Conservation (phyloP, 2,113 vertebrate species). For the Lates calcarifer region DNA sequence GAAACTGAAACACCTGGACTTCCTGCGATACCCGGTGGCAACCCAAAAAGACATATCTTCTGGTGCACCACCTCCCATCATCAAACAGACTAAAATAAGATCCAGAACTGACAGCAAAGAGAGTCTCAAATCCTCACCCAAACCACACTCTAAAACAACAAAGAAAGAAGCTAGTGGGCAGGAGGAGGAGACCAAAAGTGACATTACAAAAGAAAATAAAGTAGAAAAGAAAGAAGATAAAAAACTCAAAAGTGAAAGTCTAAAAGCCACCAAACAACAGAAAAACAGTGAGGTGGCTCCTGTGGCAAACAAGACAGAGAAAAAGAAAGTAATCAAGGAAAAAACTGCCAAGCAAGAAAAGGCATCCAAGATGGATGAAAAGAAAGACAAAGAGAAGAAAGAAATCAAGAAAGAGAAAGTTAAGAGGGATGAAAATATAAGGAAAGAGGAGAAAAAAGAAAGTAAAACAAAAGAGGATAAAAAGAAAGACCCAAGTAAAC, state of each 20-base stretch:
- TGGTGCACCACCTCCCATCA: constrained; percentile 86
- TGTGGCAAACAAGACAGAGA: constrained; percentile 88
- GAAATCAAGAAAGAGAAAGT: constrained; percentile 91
- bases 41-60: constrained; percentile 94
- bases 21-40: constrained; percentile 94
- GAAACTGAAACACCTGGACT: constrained; percentile 96
- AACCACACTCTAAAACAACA: constrained; percentile 86
- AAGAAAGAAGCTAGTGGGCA: constrained; percentile 89
- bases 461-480: constrained; percentile 90
- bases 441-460: constrained; percentile 93
- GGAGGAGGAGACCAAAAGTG: constrained; percentile 87
- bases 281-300: constrained; percentile 87
- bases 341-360: constrained; percentile 93
- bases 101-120: constrained; percentile 96
- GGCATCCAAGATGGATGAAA: constrained; percentile 91
- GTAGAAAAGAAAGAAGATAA: constrained; percentile 88
- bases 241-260: constrained; percentile 87
- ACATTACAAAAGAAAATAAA: constrained; percentile 90
- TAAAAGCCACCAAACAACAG: constrained; percentile 87
- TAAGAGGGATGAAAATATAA: constrained; percentile 90
- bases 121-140: constrained; percentile 93
- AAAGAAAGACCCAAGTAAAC: constrained; percentile 91
- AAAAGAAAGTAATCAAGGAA: constrained; percentile 92
- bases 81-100: constrained; percentile 96
- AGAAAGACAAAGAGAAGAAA: constrained; percentile 95